Evolutionary conservation across 2,888 invertebrate species (phyloP).

Genomic region (Noctua fimbriata): DNA sequence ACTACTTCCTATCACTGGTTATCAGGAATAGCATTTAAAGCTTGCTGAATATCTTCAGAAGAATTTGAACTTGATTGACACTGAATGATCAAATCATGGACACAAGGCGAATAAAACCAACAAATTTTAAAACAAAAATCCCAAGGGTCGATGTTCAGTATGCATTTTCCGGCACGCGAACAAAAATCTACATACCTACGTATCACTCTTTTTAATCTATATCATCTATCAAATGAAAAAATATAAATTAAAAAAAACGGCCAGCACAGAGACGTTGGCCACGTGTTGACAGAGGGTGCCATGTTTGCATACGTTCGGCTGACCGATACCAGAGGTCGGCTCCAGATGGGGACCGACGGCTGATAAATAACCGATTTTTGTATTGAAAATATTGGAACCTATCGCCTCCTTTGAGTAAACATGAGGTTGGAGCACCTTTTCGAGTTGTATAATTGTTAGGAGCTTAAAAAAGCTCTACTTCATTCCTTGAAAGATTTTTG

Average conservation of each 20-base stretch:
- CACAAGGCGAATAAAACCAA: neutral
- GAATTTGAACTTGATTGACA: neutral
- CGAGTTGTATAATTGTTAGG: neutral
- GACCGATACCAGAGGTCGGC: constrained; percentile 83
- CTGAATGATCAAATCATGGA: neutral
- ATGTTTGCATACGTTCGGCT: constrained; percentile 76
- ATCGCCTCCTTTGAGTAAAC: constrained; percentile 50
- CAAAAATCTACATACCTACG: neutral
- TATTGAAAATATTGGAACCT: constrained; percentile 54
- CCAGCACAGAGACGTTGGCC: constrained; percentile 65
- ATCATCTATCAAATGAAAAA: constrained; percentile 36
- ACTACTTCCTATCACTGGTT: too few species aligned
- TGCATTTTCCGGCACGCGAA: neutral
- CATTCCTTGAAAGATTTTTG: neutral
- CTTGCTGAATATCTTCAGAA: neutral
- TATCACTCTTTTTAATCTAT: constrained; percentile 23
- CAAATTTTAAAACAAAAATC: neutral
- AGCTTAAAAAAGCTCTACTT: constrained; percentile 1
- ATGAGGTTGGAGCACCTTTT: constrained; percentile 26
- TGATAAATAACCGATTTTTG: constrained; percentile 64
- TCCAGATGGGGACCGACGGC: constrained; percentile 69
- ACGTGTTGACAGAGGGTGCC: constrained; percentile 81
- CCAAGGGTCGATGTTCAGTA: neutral
- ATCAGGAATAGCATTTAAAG: neutral
- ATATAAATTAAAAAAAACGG: constrained; percentile 30